Conservation (phyloP, 2,888 invertebrate species). For the Papilio elwesi region DNA sequence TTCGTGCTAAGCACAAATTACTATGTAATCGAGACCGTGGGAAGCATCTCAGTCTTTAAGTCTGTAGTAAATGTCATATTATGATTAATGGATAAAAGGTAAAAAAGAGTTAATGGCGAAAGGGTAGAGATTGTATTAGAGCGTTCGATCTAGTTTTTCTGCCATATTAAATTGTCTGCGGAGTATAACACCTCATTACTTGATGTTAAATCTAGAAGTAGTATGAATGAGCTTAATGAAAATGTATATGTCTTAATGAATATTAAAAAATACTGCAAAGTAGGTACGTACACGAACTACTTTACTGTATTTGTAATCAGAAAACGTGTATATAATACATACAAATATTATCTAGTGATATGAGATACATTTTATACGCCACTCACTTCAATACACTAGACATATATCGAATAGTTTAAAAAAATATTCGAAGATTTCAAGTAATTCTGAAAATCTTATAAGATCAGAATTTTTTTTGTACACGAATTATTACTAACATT, state of each 20-base stretch:
- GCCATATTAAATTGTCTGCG: constrained; percentile 21
- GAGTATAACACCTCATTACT: constrained; percentile 9
- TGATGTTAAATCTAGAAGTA: background rate
- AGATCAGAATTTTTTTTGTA: too few relatives aligned
- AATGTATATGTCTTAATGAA: background rate
- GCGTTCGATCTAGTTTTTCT: constrained; percentile 33
- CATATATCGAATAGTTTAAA: too few relatives aligned
- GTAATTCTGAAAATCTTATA: too few relatives aligned
- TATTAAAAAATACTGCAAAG: background rate
- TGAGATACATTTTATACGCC: too few relatives aligned
- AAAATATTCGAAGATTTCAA: too few relatives aligned
- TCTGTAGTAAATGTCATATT: constrained; percentile 24
- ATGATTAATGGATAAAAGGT: constrained; percentile 30
- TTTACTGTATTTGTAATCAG: too few relatives aligned
- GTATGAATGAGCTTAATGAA: background rate
- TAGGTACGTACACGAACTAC: too few relatives aligned
- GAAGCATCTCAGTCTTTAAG: constrained; percentile 20
- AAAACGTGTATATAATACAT: too few relatives aligned
- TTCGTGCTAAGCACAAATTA: background rate
- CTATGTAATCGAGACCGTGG: constrained; percentile 11
- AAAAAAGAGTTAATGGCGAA: constrained; percentile 29
- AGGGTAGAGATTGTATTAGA: constrained; percentile 32
- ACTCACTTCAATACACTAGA: too few relatives aligned
- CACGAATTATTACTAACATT: too few relatives aligned
- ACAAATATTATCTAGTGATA: too few relatives aligned